Evolutionary conservation across 2,888 invertebrate species (phyloP).

Genomic region (Tachystola acroxantha): DNA sequence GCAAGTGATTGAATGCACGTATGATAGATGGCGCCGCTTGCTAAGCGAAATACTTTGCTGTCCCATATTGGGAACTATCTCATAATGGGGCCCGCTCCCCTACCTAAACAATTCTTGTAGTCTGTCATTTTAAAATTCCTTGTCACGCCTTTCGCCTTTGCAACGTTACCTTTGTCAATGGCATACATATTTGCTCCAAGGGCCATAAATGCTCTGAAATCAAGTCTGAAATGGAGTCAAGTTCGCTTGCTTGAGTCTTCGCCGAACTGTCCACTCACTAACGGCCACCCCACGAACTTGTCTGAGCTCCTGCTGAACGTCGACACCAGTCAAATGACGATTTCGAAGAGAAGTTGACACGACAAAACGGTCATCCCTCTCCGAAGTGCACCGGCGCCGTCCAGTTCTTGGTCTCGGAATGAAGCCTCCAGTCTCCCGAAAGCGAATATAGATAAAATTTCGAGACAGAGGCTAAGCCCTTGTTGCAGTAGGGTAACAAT

Average conservation of each 20-base stretch:
- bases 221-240: too few species aligned
- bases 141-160: conserved; percentile 23
- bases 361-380: too few species aligned
- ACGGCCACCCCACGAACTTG: conserved; percentile 11
- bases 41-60: too few species aligned
- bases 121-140: too few species aligned
- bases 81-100: too few species aligned
- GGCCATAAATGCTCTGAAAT: conserved; percentile 24
- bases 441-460: conserved; percentile 4
- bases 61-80: too few species aligned
- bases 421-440: conserved; percentile 14
- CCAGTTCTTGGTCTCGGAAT: conserved; percentile 10
- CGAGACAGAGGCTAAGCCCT: conserved; percentile 16
- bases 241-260: conserved; percentile 16
- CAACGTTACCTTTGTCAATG: conserved; percentile 15
- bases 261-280: conserved; percentile 20
- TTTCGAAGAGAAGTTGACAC: conserved; percentile 12
- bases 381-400: conserved; percentile 14
- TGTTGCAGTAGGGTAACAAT: too few species aligned
- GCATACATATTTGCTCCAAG: conserved; percentile 29
- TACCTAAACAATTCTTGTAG: conserved; percentile 16
- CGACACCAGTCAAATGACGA: conserved; percentile 17
- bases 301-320: conserved; percentile 11
- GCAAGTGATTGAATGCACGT: too few species aligned
- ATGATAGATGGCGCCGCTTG: too few species aligned